Evolutionary conservation across 2,888 invertebrate genomes (phyloP), one percentile per base, ranked within the genome.

Genomic region (Tenthredo distinguenda): DNA sequence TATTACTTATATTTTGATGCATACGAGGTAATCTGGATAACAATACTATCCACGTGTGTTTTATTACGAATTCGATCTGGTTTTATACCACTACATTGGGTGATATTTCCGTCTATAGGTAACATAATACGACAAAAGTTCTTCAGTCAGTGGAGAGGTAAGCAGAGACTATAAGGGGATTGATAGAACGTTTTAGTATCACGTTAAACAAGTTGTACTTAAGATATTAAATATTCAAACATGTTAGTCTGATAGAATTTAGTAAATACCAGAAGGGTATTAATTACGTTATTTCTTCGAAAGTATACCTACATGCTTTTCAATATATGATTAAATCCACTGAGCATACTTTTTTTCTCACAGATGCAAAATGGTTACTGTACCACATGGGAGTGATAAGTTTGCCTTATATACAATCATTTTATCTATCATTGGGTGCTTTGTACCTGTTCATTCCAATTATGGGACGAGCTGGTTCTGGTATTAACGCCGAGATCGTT

Each of bases 361-460:
- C 90, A 95, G 95, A 94, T 91, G 94, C 94, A 93, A 94, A 94
- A 91, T 95, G 95, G 95, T 90, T 95, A 87, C 90, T 94, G 85
- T 92, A 95, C 83, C 95, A 95, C 90, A 93, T 96, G 88, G 91
- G 92, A 72, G 94, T 95, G 83, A 92, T 96, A 88, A 93, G 95
- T 68, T 89, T 96, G 88, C 97, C 97, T 40, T 95, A 95, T 88
- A 94, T 96, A 87, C 96, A 96, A 93, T 95, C 95, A 81, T 95
- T 96, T 90, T 97, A 97, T 93, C 94, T 97, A 91, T 94, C 96
- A 88, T 95, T 97, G 91, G 96, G 96, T 89, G 95, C 96, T 88
- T 94, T 97, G 86, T 95, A 95, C 91, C 95, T 97, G 92, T 96
- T 98, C 91, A 96, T 97, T 89, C 98, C 98, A 9, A 95, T 98